Evolutionary conservation across 2,797 vertebrate species (phyloP).

Genomic region (Fratercula arctica): DNA sequence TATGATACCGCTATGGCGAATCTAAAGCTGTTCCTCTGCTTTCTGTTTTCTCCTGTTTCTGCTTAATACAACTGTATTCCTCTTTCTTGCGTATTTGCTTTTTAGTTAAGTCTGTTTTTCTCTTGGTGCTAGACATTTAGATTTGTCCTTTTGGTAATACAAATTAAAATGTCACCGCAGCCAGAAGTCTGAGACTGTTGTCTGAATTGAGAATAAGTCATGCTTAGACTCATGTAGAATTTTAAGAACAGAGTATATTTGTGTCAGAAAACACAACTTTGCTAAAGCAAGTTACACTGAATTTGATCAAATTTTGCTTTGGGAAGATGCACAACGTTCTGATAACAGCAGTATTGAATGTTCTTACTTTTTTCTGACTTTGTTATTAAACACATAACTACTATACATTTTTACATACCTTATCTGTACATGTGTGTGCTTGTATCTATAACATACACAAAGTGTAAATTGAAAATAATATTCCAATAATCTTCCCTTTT

Average conservation of each 20-base stretch:
- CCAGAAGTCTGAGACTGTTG: neutral
- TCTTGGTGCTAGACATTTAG: neutral
- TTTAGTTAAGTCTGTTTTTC: neutral
- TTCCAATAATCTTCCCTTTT: neutral
- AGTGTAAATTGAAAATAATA: neutral
- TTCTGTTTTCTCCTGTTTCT: neutral
- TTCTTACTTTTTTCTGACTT: neutral
- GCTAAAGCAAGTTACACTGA: neutral
- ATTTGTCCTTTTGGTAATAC: neutral
- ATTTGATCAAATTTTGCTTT: neutral
- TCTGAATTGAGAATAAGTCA: neutral
- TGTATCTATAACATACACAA: neutral
- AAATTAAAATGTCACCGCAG: slow-evolving; percentile 22
- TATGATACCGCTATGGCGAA: neutral
- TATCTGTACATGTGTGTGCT: neutral
- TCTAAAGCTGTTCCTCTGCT: neutral
- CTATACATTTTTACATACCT: no score
- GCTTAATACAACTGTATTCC: neutral
- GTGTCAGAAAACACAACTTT: neutral
- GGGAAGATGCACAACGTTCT: neutral
- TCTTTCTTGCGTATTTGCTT: neutral
- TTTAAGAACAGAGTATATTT: neutral
- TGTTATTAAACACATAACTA: neutral
- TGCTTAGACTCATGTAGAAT: neutral
- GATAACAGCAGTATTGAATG: neutral